phyloP scores from a whole-genome alignment of 1,140 invertebrate species.

The Planococcus citri region DNA sequence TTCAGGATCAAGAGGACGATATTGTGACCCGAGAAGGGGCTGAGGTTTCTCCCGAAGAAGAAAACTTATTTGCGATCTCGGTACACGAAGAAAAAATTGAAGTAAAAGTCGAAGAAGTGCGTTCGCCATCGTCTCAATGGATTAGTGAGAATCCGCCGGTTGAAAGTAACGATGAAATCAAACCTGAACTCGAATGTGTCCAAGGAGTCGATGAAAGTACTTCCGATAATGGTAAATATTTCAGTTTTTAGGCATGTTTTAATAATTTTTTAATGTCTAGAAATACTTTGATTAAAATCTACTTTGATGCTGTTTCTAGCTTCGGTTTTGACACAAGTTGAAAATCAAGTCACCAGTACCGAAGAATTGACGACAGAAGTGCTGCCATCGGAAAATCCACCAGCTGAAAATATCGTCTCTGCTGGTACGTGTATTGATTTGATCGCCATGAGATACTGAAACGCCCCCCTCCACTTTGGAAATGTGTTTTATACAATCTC shows the following conservation, averaged over 20 bases:
- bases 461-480: too few relatives aligned
- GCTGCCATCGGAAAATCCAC: not conserved
- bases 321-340: slow-evolving; percentile 33
- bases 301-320: too few relatives aligned
- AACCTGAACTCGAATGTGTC: not conserved
- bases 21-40: slow-evolving; percentile 29
- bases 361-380: not conserved
- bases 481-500: too few relatives aligned
- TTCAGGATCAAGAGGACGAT: not conserved
- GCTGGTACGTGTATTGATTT: too few relatives aligned
- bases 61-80: slow-evolving; percentile 33
- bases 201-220: slow-evolving; percentile 9
- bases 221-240: slow-evolving; percentile 34
- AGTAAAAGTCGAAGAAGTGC: slow-evolving; percentile 36
- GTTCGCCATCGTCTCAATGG: slow-evolving; percentile 25
- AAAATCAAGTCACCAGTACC: not conserved
- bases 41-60: not conserved
- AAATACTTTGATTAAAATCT: too few relatives aligned
- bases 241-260: too few relatives aligned
- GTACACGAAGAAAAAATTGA: slow-evolving; percentile 41
- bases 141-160: not conserved
- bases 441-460: too few relatives aligned
- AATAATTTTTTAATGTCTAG: too few relatives aligned
- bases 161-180: not conserved
- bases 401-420: too few relatives aligned